Conservation (phyloP, 2,888 invertebrate species). For the Dasypolia templi region DNA sequence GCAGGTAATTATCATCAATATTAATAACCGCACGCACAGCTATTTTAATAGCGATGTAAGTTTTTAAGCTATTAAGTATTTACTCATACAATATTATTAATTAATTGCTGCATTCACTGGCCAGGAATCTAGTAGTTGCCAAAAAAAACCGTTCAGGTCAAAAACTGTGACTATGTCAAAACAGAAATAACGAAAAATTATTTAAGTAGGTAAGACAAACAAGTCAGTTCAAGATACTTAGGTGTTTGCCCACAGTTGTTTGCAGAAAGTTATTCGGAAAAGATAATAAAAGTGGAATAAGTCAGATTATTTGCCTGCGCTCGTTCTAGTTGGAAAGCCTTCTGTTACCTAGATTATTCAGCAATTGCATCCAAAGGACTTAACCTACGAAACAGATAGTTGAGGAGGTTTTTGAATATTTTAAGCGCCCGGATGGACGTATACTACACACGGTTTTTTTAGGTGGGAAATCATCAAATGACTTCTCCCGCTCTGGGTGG, state of each 20-base stretch:
- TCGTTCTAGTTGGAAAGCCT: constrained; percentile 9
- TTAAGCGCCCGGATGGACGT: no score
- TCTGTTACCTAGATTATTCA: not conserved
- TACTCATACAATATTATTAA: not conserved
- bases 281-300: constrained; percentile 50
- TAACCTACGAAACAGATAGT: no score
- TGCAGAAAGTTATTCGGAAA: constrained; percentile 40
- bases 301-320: constrained; percentile 35
- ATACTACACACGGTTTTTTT: no score
- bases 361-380: not conserved
- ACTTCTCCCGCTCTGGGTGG: no score
- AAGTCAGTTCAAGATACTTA: no score
- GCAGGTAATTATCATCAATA: constrained; percentile 41
- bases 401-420: no score
- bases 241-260: constrained; percentile 33
- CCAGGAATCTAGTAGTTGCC: not conserved
- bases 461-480: no score
- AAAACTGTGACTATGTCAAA: not conserved
- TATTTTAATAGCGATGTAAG: constrained; percentile 19
- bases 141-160: not conserved
- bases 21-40: not conserved
- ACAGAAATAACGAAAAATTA: not conserved
- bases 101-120: not conserved
- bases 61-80: not conserved
- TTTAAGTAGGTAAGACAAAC: constrained; percentile 35